Base-by-base conservation (phyloP, 2,888 invertebrate species). In the Amphimallon solstitiale region DNA sequence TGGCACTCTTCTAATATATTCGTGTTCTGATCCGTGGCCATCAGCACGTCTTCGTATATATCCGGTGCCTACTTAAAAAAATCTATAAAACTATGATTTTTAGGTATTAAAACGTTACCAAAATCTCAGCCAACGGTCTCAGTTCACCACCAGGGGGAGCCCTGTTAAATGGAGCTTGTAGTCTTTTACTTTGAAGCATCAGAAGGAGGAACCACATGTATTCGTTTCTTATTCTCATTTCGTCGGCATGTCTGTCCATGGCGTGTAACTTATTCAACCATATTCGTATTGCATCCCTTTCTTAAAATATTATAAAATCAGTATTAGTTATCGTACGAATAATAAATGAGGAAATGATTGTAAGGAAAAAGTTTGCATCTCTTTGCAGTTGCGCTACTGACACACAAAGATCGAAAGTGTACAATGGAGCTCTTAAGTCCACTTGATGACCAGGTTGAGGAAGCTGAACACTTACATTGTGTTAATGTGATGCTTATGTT, bases 141-240 rank as follows among this genome's bases (percentile, higher is more conserved):
- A 84, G 70, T 14, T 77, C 75, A 12, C 71, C 69, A 7, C 77
- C 77, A 2, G 77, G 76, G 14, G 84, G 83, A 1, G 72, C 48
- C 66, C 71, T 71, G 63, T 78, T 80, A 68, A 84, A 84, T 0
- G 83, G 83, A 56, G 79, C 77, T 4, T 79, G 77, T 7, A 84
- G 73, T 70, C 78, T 79, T 56, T 81, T 81, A 51, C 71, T 73
- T 74, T 84, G 83, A 67, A 84, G 70, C 73, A 83, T 82, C 12
- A 84, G 72, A 14, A 84, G 73, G 60, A 84, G 75, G 61, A 84
- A 81, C 82, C 82, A 82, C 79, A 83, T 83, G 68, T 83, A 84
- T 40, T 84, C 83, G 69, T 83, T 83, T 59, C 84, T 71, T 2
- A 76, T 76, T 1, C 70, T 72, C 70, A 82, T 74, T 63, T 80